phyloP scores from a whole-genome alignment of 2,797 vertebrate species.

The Hydrocynus forskahlii region DNA sequence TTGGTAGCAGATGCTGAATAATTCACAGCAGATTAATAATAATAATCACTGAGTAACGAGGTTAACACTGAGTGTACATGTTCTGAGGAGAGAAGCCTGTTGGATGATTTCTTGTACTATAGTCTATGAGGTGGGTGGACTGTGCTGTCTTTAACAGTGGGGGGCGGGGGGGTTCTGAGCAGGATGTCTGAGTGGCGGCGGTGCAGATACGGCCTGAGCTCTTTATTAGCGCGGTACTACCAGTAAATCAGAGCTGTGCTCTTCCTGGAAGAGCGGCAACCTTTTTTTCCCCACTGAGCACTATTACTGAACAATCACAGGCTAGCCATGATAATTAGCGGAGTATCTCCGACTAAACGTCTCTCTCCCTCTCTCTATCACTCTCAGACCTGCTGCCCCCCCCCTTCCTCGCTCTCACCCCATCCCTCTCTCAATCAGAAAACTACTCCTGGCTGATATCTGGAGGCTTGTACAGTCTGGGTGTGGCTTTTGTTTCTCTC shows the following conservation, averaged over 20 bases:
- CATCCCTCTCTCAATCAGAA: conserved; percentile 54
- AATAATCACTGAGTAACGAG: conserved; percentile 45
- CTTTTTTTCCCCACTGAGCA: conserved; percentile 84
- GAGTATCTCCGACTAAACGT: conserved; percentile 78
- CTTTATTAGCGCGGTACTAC: conserved; percentile 87
- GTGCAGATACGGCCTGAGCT: conserved; percentile 80
- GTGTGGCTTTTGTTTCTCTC: conserved; percentile 54
- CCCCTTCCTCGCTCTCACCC: conserved; percentile 48
- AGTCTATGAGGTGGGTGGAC: conserved; percentile 25
- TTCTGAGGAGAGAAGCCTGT: conserved; percentile 31
- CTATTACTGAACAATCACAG: conserved; percentile 88
- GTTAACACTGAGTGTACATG: no score
- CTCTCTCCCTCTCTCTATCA: conserved; percentile 69
- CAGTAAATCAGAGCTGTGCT: conserved; percentile 87
- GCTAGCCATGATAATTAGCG: conserved; percentile 87
- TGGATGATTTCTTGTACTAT: neutral
- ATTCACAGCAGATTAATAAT: neutral
- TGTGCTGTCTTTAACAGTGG: conserved; percentile 62
- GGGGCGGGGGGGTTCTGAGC: conserved; percentile 68
- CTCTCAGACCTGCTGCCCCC: conserved; percentile 57
- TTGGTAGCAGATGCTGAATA: neutral
- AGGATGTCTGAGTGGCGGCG: conserved; percentile 69
- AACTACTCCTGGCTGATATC: conserved; percentile 58
- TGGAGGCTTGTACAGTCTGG: conserved; percentile 61
- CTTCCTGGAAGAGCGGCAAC: conserved; percentile 88